Evolutionary conservation across 2,797 vertebrate genomes (phyloP).

Genomic region (Falco concolor): DNA sequence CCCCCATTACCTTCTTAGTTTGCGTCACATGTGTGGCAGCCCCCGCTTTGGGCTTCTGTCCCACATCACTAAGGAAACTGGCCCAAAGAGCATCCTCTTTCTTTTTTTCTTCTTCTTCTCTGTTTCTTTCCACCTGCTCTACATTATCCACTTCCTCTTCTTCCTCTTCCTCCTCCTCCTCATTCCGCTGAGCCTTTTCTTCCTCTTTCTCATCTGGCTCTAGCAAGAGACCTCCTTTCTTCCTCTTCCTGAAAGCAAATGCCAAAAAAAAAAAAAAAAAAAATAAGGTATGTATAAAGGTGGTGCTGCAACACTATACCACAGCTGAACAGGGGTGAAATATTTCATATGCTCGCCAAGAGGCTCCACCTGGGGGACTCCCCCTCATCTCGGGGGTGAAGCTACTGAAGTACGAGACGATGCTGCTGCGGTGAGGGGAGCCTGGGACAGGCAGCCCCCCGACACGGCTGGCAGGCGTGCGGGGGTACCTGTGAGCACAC

Average conservation of each 20-base stretch:
- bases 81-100: conserved; percentile 96
- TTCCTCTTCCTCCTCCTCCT: conserved; percentile 27
- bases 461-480: rapidly evolving
- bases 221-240: conserved; percentile 78
- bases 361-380: background rate
- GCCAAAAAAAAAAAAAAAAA: background rate
- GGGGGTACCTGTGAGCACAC: rapidly evolving
- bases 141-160: background rate
- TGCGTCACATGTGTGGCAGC: background rate
- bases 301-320: background rate
- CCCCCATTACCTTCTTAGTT: conserved; percentile 1
- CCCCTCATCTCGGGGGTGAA: background rate
- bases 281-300: background rate
- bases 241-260: conserved; percentile 79
- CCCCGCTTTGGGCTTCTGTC: conserved; percentile 76
- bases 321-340: background rate
- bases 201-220: conserved; percentile 64
- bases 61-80: conserved; percentile 91
- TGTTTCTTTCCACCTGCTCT: background rate
- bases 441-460: background rate
- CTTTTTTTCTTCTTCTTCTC: conserved; percentile 75
- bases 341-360: rapidly evolving
- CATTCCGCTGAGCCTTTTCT: conserved; percentile 48
- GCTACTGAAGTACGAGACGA: background rate
- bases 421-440: rapidly evolving